Percentiles rank a stretch among this genome's conserved stretches.
These are phyloP conservation scores for Dromococcyx pavoninus DNA, from an alignment of 2,797 vertebrate genomes.

Conservation along the genomic window DNA sequence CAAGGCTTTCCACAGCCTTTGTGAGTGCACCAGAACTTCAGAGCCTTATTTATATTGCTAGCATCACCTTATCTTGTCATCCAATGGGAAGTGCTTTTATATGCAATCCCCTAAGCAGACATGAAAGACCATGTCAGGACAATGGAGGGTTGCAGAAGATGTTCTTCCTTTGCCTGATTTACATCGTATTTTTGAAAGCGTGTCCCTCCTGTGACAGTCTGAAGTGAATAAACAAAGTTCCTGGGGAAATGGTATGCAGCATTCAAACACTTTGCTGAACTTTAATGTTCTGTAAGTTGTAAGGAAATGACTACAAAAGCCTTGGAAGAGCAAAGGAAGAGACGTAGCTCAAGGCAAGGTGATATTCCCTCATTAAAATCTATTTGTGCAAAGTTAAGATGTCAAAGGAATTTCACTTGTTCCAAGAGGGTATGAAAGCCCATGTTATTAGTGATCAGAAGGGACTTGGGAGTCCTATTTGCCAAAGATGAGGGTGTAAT, in stretches of 20 bases:
- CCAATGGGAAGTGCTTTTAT: neutral
- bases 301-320: constrained; percentile 61
- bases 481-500: neutral
- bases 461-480: constrained; percentile 32
- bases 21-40: neutral
- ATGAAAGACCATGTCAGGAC: neutral
- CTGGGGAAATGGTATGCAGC: neutral
- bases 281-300: constrained; percentile 59
- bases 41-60: neutral
- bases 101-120: neutral
- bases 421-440: constrained; percentile 48
- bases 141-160: neutral
- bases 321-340: constrained; percentile 54
- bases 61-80: neutral
- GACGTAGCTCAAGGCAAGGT: constrained; percentile 68
- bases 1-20: neutral
- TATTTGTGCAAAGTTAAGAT: constrained; percentile 45
- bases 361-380: constrained; percentile 69
- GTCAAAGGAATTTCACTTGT: constrained; percentile 48
- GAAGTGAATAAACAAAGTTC: constrained; percentile 45
- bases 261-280: constrained; percentile 53
- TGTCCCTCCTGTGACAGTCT: constrained; percentile 23
- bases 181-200: neutral
- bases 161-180: constrained; percentile 8
- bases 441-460: constrained; percentile 49